These are phyloP conservation scores for Pseudopleuronectes americanus DNA, from an alignment of 2,797 vertebrate species.

Conservation along the genomic window DNA sequence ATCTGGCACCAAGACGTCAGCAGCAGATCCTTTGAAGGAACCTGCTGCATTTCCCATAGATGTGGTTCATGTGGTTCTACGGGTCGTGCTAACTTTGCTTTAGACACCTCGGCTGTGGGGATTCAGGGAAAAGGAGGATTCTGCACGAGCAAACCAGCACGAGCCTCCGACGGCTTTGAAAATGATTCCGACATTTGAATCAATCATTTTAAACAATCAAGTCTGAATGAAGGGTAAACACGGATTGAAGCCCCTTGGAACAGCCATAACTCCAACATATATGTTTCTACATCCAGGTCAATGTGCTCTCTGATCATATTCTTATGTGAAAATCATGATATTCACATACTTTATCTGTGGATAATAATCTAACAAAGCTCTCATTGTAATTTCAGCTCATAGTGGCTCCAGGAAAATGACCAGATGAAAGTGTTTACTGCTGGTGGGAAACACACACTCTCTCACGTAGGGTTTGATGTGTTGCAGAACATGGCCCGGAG, in stretches of 20 bases:
- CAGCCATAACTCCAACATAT: too few relatives aligned
- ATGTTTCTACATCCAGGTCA: too few relatives aligned
- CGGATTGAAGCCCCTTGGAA: too few relatives aligned
- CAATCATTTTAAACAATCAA: background rate
- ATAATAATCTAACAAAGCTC: too few relatives aligned
- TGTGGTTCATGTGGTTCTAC: background rate
- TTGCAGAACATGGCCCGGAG: background rate
- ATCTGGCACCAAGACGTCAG: constrained; percentile 8
- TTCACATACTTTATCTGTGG: too few relatives aligned
- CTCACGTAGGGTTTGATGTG: background rate
- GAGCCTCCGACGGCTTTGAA: too few relatives aligned
- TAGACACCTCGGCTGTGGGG: background rate
- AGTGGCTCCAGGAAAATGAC: background rate
- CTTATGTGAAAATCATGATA: too few relatives aligned
- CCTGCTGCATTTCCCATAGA: constrained; percentile 2
- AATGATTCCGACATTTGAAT: background rate
- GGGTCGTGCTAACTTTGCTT: background rate
- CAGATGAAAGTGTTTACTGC: background rate
- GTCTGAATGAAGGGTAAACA: too few relatives aligned
- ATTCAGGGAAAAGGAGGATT: background rate
- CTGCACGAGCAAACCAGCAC: background rate
- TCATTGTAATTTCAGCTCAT: too few relatives aligned
- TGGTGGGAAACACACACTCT: background rate
- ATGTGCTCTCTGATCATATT: too few relatives aligned
- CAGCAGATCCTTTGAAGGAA: constrained; percentile 1